Evolutionary conservation across 2,888 invertebrate species (phyloP).

Genomic region (Lasioglossum marginatum): DNA sequence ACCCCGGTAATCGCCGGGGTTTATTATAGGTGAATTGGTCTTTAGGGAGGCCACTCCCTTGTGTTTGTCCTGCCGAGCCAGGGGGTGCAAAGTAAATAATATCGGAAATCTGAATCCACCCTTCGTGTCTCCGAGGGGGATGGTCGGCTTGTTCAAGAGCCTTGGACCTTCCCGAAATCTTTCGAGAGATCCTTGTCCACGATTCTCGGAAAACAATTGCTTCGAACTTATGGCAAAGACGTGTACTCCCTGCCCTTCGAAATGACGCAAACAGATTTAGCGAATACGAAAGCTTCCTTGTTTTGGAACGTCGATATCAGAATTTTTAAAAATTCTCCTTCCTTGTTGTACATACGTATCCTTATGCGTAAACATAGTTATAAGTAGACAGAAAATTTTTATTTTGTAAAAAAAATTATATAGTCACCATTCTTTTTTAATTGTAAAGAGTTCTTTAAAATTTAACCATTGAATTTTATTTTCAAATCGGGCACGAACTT

Average conservation of each 20-base stretch:
- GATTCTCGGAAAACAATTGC: not conserved
- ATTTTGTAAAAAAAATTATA: no score
- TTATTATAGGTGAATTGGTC: conserved; percentile 67
- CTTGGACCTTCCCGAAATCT: not conserved
- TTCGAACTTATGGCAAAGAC: not conserved
- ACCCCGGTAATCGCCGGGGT: conserved; percentile 64
- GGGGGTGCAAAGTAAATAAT: conserved; percentile 70
- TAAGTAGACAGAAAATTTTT: no score
- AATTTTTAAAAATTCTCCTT: no score
- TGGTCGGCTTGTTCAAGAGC: no score
- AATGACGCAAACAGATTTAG: not conserved
- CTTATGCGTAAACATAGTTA: no score
- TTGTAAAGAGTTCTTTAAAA: no score
- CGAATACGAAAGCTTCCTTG: no score
- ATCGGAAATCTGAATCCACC: conserved; percentile 72
- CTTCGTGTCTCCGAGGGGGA: not conserved
- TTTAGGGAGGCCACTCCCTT: conserved; percentile 46
- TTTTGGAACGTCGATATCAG: no score
- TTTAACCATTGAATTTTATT: no score
- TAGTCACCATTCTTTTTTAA: no score
- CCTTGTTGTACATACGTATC: no score
- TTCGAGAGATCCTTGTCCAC: not conserved
- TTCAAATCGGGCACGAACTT: no score
- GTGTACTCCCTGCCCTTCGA: not conserved
- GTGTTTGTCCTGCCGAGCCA: conserved; percentile 51